Base-by-base conservation (phyloP, 2,113 vertebrate genomes). In the Litocranius walleri region DNA sequence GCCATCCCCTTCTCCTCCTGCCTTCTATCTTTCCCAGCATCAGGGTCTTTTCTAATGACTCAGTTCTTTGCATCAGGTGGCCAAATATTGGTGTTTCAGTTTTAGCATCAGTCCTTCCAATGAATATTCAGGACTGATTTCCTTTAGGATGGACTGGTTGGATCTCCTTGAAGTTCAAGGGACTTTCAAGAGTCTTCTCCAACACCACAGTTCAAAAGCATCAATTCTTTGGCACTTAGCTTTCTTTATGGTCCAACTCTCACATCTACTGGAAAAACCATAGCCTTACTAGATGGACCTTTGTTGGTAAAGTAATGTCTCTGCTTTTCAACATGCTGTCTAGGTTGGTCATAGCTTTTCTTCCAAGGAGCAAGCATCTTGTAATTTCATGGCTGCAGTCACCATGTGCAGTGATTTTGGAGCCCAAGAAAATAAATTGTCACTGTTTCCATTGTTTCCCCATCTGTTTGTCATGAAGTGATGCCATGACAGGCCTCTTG, bases 151-250 rank as follows among this genome's bases (percentile, higher is more conserved):
- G 19, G 19, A 71, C 19, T 36, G n/a, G 4, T 12, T 71, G 19
- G 19, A 23, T 36, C n/a, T 71, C n/a, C n/a, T 12, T 21, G 64
- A 0, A 71, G n/a, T 71, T n/a, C n/a, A 36, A 71, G n/a, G 64
- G n/a, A 36, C 64, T 23, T 11, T 71, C n/a, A 36, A 23, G n/a
- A 23, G 19, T 71, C 33, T 71, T 71, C n/a, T 71, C n/a, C n/a
- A 36, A 71, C n/a, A 36, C n/a, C 19, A 71, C 9, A 36, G 64
- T 71, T 71, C 19, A 71, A 36, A 36, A 23, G n/a, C n/a, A 36
- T 21, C n/a, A 71, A 23, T 36, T 71, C n/a, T 71, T 71, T 0
- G 0, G 64, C 9, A 2, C 64, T 71, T 17, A 71, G n/a, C n/a
- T 71, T 71, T 71, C 64, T 71, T 71, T 36, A 36, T 23, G 5